Conservation (phyloP, 1,140 invertebrate species). For the Helicoverpa armigera region DNA sequence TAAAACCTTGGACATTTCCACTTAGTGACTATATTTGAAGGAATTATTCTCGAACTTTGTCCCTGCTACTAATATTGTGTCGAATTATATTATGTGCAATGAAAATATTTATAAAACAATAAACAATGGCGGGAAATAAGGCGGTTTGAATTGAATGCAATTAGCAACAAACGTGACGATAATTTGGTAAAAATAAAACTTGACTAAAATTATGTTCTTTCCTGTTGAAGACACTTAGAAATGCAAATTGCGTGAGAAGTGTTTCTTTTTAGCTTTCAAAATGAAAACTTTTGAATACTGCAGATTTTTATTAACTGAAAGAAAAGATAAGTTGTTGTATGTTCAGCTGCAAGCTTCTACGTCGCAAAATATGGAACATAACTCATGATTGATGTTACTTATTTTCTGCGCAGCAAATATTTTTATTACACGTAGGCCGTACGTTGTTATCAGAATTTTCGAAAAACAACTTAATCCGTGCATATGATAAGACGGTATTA, state of each 20-base stretch:
- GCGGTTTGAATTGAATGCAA: too few relatives aligned
- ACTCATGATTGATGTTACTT: neutral
- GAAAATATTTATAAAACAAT: too few relatives aligned
- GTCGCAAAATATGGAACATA: neutral
- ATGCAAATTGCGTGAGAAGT: too few relatives aligned
- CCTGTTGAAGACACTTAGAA: too few relatives aligned
- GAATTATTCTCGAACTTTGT: neutral
- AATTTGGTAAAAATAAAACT: too few relatives aligned
- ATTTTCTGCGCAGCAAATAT: neutral
- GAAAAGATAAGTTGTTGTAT: neutral
- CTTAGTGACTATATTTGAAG: constrained; percentile 7
- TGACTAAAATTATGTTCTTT: neutral
- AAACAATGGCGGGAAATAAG: too few relatives aligned
- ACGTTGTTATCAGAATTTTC: neutral
- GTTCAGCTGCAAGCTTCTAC: neutral
- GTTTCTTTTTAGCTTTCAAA: too few relatives aligned
- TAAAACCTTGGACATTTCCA: constrained; percentile 20
- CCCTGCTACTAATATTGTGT: neutral
- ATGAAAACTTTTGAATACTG: neutral
- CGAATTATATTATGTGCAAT: too few relatives aligned
- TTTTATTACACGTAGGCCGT: too few relatives aligned
- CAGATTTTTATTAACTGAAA: neutral
- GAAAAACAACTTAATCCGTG: constrained; percentile 22
- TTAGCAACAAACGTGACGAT: too few relatives aligned
- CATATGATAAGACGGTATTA: neutral